Evolutionary conservation across 2,797 vertebrate species (phyloP).

Genomic region (Margarornis squamiger): DNA sequence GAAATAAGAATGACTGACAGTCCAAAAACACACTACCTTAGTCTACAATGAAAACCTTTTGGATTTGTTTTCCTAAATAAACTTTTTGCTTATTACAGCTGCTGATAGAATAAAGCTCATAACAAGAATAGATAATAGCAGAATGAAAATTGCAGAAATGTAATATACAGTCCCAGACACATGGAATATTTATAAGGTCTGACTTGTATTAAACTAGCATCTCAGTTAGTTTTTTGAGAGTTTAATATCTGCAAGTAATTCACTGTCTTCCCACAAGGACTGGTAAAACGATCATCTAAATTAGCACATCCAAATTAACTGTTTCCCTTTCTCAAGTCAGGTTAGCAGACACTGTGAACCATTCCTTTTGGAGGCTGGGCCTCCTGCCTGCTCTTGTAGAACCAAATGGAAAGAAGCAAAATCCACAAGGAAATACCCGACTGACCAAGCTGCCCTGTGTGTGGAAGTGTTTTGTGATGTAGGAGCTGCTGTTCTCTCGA

Average conservation of each 20-base stretch:
- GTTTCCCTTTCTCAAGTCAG: background rate
- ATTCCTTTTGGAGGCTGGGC: background rate
- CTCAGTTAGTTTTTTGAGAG: conserved; percentile 20
- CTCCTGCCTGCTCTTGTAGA: background rate
- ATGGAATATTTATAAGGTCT: conserved; percentile 62
- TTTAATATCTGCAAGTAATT: conserved; percentile 65
- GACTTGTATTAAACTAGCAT: conserved; percentile 31
- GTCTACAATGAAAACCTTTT: background rate
- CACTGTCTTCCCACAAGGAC: conserved; percentile 34
- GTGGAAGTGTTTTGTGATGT: background rate
- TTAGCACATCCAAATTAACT: background rate
- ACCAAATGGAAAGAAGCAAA: background rate
- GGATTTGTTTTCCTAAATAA: conserved; percentile 22
- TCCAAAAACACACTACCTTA: background rate
- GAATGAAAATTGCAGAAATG: conserved; percentile 35
- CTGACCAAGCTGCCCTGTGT: background rate
- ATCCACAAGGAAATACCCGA: background rate
- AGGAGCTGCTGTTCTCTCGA: background rate
- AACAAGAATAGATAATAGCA: conserved; percentile 47
- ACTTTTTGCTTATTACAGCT: conserved; percentile 20
- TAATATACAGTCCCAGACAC: conserved; percentile 34
- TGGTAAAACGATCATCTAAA: conserved; percentile 36
- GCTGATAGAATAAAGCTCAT: conserved; percentile 28
- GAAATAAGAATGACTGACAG: conserved; percentile 26
- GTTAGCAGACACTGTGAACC: background rate